Base-by-base conservation (phyloP, 2,113 vertebrate genomes). In the Thamnophis sirtalis region DNA sequence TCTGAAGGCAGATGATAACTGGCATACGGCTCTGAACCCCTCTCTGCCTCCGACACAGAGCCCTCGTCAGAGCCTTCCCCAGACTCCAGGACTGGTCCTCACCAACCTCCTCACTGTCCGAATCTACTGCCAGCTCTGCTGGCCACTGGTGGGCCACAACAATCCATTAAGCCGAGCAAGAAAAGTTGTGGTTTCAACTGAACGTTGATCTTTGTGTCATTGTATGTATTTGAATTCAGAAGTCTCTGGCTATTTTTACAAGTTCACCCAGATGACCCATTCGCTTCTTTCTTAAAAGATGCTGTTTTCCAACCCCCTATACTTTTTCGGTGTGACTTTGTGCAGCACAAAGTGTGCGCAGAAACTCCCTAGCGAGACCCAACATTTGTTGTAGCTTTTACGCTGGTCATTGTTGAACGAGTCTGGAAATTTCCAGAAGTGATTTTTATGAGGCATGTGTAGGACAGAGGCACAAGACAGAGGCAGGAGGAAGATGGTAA, bases 381-480 rank as follows among this genome's bases (percentile, higher is more conserved):
- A 33, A 91, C 54, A 89, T 86, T 73, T 89, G 38, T 51, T 89
- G 90, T 86, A 89, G 80, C 80, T 68, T 87, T 93, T 55, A 86
- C 13, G 3, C 50, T 73, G 80, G 90, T 89, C 90, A 93, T 84
- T 91, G 90, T 63, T 93, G 90, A 93, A 91, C 91, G 80, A 56
- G 84, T 33, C n/a, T 86, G 80, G 92, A 91, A 91, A 85, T 93
- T 93, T 91, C 87, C 90, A 91, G 90, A 93, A 91, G 87, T 91
- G 80, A 89, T 89, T 93, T 89, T 89, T 91, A 93, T 8, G 87
- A 93, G 84, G 56, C 80, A 54, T 89, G 80, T 91, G 87, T 73
- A 58, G 90, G 50, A 91, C 38, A 56, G 13, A 93, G 80, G 43
- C 90, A 91, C 80, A 85, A 91, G 90, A 93, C 87, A 91, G 90